Conservation (phyloP, 2,888 invertebrate species). For the Atethmia centrago region DNA sequence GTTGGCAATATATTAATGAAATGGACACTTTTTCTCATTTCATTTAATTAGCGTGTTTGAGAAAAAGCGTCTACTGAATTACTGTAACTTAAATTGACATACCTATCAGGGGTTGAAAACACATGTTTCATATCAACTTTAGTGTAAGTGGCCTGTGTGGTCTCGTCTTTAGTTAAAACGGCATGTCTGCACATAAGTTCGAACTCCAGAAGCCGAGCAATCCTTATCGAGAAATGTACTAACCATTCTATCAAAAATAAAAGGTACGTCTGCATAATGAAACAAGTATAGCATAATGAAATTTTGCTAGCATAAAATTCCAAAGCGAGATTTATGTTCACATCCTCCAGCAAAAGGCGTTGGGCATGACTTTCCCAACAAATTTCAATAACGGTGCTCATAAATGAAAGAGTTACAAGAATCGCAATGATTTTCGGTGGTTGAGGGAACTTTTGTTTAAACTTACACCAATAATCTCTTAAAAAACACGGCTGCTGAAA, state of each 20-base stretch:
- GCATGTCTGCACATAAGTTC: slow-evolving; percentile 83
- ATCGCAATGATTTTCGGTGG: slow-evolving; percentile 65
- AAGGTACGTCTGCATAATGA: slow-evolving; percentile 73
- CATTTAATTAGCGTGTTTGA: background rate
- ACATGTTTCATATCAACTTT: slow-evolving; percentile 10
- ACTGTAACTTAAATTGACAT: background rate
- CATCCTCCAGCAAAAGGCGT: background rate
- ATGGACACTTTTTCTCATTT: background rate
- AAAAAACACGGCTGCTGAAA: slow-evolving; percentile 74
- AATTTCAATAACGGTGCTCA: slow-evolving; percentile 75
- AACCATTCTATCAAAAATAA: slow-evolving; percentile 77
- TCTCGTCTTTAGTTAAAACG: slow-evolving; percentile 73
- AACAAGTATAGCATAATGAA: slow-evolving; percentile 72
- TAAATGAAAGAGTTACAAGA: slow-evolving; percentile 62
- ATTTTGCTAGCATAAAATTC: slow-evolving; percentile 75
- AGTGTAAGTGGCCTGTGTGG: slow-evolving; percentile 58
- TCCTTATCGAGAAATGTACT: slow-evolving; percentile 68
- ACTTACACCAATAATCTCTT: slow-evolving; percentile 75
- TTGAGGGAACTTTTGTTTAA: slow-evolving; percentile 62
- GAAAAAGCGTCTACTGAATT: background rate
- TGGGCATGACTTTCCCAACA: background rate
- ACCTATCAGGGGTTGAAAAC: background rate
- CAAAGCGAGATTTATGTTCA: slow-evolving; percentile 65
- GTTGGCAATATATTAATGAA: background rate
- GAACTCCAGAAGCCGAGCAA: slow-evolving; percentile 81